Percentiles rank a stretch among this genome's conserved stretches.
phyloP scores from a whole-genome alignment of 2,113 vertebrate genomes.

The Octodon degus region DNA sequence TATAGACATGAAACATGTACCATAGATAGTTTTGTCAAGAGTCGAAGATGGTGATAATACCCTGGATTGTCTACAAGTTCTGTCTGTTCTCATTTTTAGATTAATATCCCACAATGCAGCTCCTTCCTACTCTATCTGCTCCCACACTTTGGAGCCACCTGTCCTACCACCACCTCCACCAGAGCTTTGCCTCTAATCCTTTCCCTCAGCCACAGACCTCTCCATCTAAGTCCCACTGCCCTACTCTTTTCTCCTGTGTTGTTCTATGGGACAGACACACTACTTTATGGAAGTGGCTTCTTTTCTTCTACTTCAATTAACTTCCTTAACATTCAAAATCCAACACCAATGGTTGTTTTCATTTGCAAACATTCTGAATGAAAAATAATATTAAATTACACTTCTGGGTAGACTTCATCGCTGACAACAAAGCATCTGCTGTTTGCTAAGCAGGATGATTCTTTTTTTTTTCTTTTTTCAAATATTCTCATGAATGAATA shows the following conservation, averaged over 20 bases:
- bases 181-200: neutral
- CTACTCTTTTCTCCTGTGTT: neutral
- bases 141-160: neutral
- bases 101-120: neutral
- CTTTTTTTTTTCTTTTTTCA: neutral
- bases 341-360: neutral
- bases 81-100: neutral
- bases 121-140: neutral
- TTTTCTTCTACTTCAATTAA: neutral
- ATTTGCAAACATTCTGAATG: neutral
- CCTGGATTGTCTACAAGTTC: neutral
- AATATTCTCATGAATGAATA: neutral
- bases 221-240: neutral
- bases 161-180: neutral
- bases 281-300: neutral
- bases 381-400: slow-evolving; percentile 39
- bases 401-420: slow-evolving; percentile 13
- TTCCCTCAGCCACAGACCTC: neutral
- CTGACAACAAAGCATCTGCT: neutral
- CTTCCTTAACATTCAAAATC: neutral
- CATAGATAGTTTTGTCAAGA: neutral
- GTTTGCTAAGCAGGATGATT: neutral
- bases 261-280: neutral
- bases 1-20: slow-evolving; percentile 19
- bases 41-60: slow-evolving; percentile 12